Evolutionary conservation across 1,140 invertebrate species (phyloP), one percentile per base, ranked within the genome.

Genomic region (Diorhabda elongata): DNA sequence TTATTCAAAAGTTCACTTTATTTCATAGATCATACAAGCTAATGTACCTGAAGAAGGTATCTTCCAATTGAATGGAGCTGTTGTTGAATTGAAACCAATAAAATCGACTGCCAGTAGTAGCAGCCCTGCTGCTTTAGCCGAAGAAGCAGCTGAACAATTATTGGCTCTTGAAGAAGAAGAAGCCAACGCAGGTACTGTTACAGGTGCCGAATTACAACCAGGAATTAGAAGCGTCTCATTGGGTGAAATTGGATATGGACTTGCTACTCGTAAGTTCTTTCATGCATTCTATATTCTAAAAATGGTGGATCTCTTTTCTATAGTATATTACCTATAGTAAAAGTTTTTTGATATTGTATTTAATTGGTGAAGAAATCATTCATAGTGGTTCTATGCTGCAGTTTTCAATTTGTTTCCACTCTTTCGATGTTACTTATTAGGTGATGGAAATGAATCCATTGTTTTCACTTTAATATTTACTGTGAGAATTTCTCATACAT

Each of bases 51-150:
- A 77, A 71, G 76, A 76, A 58, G 70, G 71, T 4, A 61, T 79
- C 6, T 74, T 74, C 66, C 73, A 65, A n/a, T 61, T 75, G 52
- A 76, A 78, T 61, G 76, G 76, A 41, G 67, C 75, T 67, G 70
- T 79, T 42, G 77, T 79, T 9, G 77, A 79, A 74, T 64, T 79
- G 70, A 78, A 78, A 61, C 63, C 66, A 44, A 68, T 73, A 26
- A 68, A 52, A 42, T n/a, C 44, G 66, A 66, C 61, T 52, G n/a
- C 42, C 11, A 9, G 7, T 3, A 7, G 43, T 5, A 71, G 68
- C 52, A 61, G 59, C 41, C 47, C 47, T 8, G 47, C 47, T 52
- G 47, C 47, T 52, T 58, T 75, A 1, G 77, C 76, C 41, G 77
- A 77, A n/a, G 77, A 78, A 71, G 77, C 77, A 1, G 65, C 69